Percentiles rank a stretch among this genome's conserved stretches.
phyloP scores from a whole-genome alignment of 2,888 invertebrate genomes.

The Osmoderma eremita region DNA sequence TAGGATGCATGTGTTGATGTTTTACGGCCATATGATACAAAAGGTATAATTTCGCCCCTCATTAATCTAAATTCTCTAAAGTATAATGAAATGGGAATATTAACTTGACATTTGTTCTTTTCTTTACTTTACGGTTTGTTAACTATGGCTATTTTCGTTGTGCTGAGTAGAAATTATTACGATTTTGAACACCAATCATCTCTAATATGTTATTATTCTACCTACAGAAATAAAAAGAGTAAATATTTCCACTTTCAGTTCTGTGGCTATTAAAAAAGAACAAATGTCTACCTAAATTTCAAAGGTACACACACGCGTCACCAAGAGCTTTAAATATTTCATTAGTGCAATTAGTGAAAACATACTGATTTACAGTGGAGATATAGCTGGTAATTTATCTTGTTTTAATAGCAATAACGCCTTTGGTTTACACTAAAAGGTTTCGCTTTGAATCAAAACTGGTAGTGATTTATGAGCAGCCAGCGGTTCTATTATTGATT shows the following conservation, averaged over 20 bases:
- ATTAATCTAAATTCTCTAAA: constrained; percentile 32
- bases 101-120: constrained; percentile 32
- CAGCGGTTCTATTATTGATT: background rate
- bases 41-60: constrained; percentile 28
- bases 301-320: no score
- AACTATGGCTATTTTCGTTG: constrained; percentile 7
- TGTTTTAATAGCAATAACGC: constrained; percentile 2
- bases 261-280: no score
- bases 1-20: constrained; percentile 25
- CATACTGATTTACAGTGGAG: constrained; percentile 1
- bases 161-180: background rate
- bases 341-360: background rate
- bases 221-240: background rate
- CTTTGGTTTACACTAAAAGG: constrained; percentile 10
- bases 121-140: constrained; percentile 29
- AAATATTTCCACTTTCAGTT: no score
- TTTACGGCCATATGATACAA: constrained; percentile 25
- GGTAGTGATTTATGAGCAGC: background rate
- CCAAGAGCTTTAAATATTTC: constrained; percentile 1
- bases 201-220: constrained; percentile 1
- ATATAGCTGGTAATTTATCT: constrained; percentile 6
- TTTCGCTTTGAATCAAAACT: constrained; percentile 10
- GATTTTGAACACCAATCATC: background rate
- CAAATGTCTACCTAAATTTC: no score
- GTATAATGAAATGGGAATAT: constrained; percentile 22